Percentiles rank a stretch among this genome's conserved stretches.
Evolutionary conservation across 2,888 invertebrate species (phyloP).

Genomic region (Drosophila cyrtoloma): DNA sequence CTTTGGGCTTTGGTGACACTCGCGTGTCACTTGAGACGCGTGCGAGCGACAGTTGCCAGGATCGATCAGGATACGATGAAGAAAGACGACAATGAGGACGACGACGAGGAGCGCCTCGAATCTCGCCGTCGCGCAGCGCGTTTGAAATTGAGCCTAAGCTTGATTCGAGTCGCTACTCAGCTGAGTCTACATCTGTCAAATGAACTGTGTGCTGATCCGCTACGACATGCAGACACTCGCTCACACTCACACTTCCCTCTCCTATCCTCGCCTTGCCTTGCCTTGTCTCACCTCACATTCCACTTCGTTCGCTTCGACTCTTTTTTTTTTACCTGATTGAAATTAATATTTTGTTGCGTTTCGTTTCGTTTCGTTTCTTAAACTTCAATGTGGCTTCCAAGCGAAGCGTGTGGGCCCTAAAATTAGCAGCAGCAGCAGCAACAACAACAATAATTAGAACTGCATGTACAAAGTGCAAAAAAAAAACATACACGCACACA

Average conservation of each 20-base stretch:
- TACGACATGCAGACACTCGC: constrained; percentile 61
- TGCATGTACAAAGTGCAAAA: constrained; percentile 37
- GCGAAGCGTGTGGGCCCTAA: constrained; percentile 57
- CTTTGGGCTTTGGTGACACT: constrained; percentile 55
- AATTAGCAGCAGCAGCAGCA: constrained; percentile 21
- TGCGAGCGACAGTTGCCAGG: constrained; percentile 81
- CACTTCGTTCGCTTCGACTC: constrained; percentile 9
- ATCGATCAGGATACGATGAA: constrained; percentile 21
- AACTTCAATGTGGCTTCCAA: constrained; percentile 66
- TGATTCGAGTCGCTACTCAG: constrained; percentile 56
- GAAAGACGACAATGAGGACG: background rate
- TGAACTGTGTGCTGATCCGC: constrained; percentile 72
- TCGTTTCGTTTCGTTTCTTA: constrained; percentile 56
- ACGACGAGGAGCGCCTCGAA: constrained; percentile 23
- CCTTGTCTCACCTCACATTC: background rate
- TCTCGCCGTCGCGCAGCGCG: constrained; percentile 43
- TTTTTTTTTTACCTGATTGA: constrained; percentile 56
- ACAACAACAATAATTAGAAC: constrained; percentile 23
- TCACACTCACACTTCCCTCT: constrained; percentile 59
- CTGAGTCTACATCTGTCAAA: constrained; percentile 53
- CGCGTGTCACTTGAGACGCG: constrained; percentile 84
- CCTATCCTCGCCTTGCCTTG: background rate
- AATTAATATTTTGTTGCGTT: constrained; percentile 73
- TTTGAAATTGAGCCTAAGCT: constrained; percentile 75
- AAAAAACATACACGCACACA: background rate